phyloP scores from a whole-genome alignment of 2,113 vertebrate species.

The Campylomormyrus tamandua region DNA sequence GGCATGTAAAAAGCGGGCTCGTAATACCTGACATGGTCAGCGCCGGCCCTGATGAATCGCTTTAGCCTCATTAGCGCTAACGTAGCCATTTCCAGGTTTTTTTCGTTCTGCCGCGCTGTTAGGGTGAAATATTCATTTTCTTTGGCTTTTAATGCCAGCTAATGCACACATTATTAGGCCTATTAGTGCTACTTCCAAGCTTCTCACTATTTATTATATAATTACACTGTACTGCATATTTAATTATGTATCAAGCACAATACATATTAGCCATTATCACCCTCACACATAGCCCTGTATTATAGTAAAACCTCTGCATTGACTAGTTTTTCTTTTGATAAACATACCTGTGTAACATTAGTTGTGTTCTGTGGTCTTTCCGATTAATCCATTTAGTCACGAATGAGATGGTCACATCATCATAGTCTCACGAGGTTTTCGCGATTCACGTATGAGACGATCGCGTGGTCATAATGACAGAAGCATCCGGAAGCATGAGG shows the following conservation, averaged over 20 bases:
- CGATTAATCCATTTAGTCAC: not conserved
- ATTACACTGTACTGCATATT: not conserved
- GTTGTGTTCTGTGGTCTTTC: not conserved
- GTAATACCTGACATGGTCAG: not conserved
- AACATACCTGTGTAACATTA: not conserved
- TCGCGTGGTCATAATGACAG: not conserved
- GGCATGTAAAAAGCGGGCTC: not conserved
- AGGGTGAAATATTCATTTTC: not conserved
- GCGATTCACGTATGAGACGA: not conserved
- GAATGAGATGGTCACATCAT: not conserved
- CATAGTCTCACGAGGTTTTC: not conserved
- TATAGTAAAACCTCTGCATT: not conserved
- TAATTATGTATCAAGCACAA: not conserved
- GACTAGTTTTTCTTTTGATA: not conserved
- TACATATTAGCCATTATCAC: not conserved
- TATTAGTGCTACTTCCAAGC: not conserved
- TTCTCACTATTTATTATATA: not conserved
- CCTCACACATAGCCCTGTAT: not conserved
- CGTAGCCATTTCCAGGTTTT: not conserved
- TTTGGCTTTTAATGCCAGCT: not conserved
- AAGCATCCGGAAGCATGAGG: not conserved
- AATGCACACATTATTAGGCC: slow-evolving; percentile 4
- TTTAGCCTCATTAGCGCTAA: not conserved
- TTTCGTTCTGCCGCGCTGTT: not conserved
- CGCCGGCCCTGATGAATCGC: not conserved